These are phyloP conservation scores for Priapulus caudatus DNA, from an alignment of 2,888 invertebrate species.

Conservation along the genomic window DNA sequence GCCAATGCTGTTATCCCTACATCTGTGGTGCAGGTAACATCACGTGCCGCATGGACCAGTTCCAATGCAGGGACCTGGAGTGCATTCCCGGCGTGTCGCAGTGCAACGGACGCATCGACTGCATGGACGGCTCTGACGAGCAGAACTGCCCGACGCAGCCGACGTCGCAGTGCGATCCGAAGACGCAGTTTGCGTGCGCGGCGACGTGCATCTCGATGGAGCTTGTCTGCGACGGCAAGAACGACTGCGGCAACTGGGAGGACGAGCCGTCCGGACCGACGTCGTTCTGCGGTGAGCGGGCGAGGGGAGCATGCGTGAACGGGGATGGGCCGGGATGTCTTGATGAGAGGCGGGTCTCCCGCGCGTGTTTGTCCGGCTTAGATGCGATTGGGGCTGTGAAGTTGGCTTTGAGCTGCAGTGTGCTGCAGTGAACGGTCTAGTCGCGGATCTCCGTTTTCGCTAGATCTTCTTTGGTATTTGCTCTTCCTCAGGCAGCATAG, in stretches of 20 bases:
- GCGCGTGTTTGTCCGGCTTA: too few relatives aligned
- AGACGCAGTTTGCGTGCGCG: conserved; percentile 58
- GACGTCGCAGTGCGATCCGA: conserved; percentile 51
- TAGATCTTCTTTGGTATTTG: too few relatives aligned
- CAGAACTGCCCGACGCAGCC: conserved; percentile 13
- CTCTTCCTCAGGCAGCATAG: too few relatives aligned
- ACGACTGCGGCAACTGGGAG: conserved; percentile 75
- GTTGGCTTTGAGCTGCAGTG: conserved; percentile 46
- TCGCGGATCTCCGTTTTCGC: too few relatives aligned
- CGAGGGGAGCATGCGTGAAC: too few relatives aligned
- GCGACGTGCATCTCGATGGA: conserved; percentile 66
- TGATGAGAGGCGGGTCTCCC: too few relatives aligned
- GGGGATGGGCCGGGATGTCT: too few relatives aligned
- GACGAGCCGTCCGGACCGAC: conserved; percentile 60
- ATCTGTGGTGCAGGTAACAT: too few relatives aligned
- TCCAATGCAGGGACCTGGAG: conserved; percentile 51
- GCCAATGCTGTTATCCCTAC: too few relatives aligned
- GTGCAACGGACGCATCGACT: conserved; percentile 69
- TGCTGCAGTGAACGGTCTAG: too few relatives aligned
- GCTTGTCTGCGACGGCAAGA: conserved; percentile 68
- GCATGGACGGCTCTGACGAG: conserved; percentile 66
- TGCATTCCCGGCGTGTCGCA: conserved; percentile 53
- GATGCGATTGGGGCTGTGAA: conserved; percentile 49
- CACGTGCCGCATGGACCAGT: conserved; percentile 75
- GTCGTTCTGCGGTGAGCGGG: background rate